Base-by-base conservation (phyloP, 2,888 invertebrate species). In the Ornithoptera alexandrae region DNA sequence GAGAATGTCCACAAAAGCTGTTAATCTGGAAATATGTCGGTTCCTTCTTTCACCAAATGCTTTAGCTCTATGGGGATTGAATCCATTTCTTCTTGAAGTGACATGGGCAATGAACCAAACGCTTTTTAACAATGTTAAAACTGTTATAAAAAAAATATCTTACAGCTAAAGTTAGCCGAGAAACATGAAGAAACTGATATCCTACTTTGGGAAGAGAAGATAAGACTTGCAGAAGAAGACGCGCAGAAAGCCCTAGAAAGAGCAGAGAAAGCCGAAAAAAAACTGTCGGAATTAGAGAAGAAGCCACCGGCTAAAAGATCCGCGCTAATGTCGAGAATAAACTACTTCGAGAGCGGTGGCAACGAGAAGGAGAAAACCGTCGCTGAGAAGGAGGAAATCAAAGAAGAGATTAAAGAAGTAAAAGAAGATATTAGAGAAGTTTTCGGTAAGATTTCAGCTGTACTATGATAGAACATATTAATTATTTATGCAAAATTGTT, bases 151-250 rank as follows among this genome's bases (percentile, higher is more conserved):
- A 6, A 39, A 10, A 10, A 39, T 39, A 39, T 39, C 39, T 39
- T 39, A 10, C 84, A 92, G 89, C 77, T 93, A 6, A 94, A 95
- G 82, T 76, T 95, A 63, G 94, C 95, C 63, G 95, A 95, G 74
- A 93, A 94, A 73, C 94, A 95, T 74, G 93, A 94, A 73, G 95
- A 95, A 76, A 94, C 94, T 0, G 95, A 95, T 79, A 93, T 95
- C 18, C 94, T 96, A 36, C 83, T 95, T 0, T 93, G 95, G 79
- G 95, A 96, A 75, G 96, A 96, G 82, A 95, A 95, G 77, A 90
- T 96, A 53, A 94, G 93, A 78, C 82, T 95, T 0, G 95, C 94
- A 0, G 96, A 96, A 79, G 94, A 94, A n/a, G 96, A 96, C 76
- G 90, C 95, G 1, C 93, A 93, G 74, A 93, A 93, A 74, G 94